phyloP scores from a whole-genome alignment of 2,888 invertebrate species.

The Nectonema munidae region DNA sequence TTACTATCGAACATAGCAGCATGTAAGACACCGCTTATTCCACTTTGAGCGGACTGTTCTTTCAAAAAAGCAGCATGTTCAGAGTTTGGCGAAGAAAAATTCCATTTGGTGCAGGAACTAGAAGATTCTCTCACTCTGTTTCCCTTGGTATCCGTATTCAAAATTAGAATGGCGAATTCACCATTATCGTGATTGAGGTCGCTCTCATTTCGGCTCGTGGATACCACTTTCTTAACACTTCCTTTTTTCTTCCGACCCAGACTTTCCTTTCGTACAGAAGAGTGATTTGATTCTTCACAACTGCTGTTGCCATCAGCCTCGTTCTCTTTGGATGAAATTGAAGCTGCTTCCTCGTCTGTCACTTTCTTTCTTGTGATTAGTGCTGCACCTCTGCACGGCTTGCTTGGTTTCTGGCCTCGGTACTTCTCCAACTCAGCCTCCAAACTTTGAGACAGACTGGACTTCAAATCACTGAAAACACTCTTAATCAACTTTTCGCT shows the following conservation, averaged over 20 bases:
- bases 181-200: too few relatives aligned
- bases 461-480: constrained; percentile 54
- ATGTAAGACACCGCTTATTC: too few relatives aligned
- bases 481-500: too few relatives aligned
- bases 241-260: constrained; percentile 15
- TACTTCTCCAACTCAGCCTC: constrained; percentile 49
- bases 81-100: constrained; percentile 57
- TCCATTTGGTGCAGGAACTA: too few relatives aligned
- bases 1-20: constrained; percentile 69
- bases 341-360: too few relatives aligned
- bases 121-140: too few relatives aligned
- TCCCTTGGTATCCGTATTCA: too few relatives aligned
- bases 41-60: constrained; percentile 70
- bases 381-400: too few relatives aligned
- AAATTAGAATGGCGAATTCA: too few relatives aligned
- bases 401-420: constrained; percentile 12
- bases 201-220: too few relatives aligned
- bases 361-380: too few relatives aligned
- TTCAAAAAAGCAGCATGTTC: constrained; percentile 68
- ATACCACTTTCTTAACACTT: constrained; percentile 8
- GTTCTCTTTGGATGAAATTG: too few relatives aligned
- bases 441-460: constrained; percentile 45
- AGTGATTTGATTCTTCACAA: background rate
- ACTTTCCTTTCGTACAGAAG: background rate
- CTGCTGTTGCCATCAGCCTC: constrained; percentile 10